Evolutionary conservation across 1,140 invertebrate genomes (phyloP).

Genomic region (fruit fly (Drosophila melanogaster)): Release_6_plus_ISO1_MT NT_033777.3:14529501-14530000

Average conservation of each 20-base stretch:
- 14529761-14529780: conserved; percentile 57
- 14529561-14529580: conserved; percentile 54
- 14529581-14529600: conserved; percentile 24
- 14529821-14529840: conserved; percentile 53
- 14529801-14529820: conserved; percentile 47
- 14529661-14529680: conserved; percentile 64
- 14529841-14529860: conserved; percentile 27
- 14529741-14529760: conserved; percentile 47
- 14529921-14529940: conserved; percentile 60
- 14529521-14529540: conserved; percentile 64
- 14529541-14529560: conserved; percentile 56
- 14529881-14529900: conserved; percentile 1
- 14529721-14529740: conserved; percentile 15
- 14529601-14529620: neutral
- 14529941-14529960: conserved; percentile 72
- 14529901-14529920: conserved; percentile 29
- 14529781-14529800: conserved; percentile 75
- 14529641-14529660: conserved; percentile 20
- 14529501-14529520: conserved; percentile 4
- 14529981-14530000: conserved; percentile 1
- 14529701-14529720: conserved; percentile 22
- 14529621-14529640: conserved; percentile 5
- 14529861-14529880: conserved; percentile 2
- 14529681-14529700: conserved; percentile 56
- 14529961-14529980: conserved; percentile 10